These are phyloP conservation scores for Passer domesticus DNA, from an alignment of 2,113 vertebrate genomes.

Conservation along the genomic window DNA sequence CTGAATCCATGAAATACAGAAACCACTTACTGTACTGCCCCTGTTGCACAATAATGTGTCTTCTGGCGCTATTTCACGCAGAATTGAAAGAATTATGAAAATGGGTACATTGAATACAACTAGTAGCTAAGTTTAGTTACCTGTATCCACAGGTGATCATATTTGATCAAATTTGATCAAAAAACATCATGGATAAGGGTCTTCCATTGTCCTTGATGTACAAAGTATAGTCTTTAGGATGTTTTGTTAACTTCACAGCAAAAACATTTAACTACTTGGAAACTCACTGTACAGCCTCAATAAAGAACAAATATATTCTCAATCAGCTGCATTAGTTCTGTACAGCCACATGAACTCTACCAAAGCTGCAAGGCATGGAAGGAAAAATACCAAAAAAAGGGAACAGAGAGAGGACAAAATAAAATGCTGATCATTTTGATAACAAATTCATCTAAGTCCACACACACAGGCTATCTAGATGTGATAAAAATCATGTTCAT, in stretches of 20 bases:
- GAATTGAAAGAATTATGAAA: neutral
- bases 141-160: neutral
- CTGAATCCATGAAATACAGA: neutral
- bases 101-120: neutral
- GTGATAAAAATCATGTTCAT: neutral
- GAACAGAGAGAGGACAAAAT: neutral
- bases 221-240: neutral
- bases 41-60: neutral
- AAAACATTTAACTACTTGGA: neutral
- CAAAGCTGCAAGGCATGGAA: neutral
- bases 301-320: neutral
- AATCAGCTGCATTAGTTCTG: neutral
- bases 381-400: neutral
- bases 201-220: neutral
- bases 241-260: neutral
- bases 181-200: neutral
- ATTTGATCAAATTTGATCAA: neutral
- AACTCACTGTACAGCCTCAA: neutral
- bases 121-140: neutral
- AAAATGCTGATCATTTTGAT: neutral
- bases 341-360: neutral
- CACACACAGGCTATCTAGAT: neutral
- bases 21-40: neutral
- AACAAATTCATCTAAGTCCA: neutral
- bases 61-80: neutral